Evolutionary conservation across 2,888 invertebrate genomes (phyloP).

Genomic region (Acleris sparsana): DNA sequence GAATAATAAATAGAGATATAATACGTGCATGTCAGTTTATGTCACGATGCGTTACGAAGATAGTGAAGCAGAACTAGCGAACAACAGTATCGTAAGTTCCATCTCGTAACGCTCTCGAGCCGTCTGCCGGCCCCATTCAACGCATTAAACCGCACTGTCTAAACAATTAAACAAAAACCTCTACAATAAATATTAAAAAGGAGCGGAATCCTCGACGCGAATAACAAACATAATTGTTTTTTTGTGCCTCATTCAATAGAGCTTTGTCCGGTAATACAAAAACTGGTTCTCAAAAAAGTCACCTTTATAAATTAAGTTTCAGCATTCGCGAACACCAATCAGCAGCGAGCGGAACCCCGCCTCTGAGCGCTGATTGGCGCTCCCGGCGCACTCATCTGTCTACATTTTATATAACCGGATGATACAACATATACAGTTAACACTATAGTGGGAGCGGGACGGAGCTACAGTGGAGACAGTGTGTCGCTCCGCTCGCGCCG

Average conservation of each 20-base stretch:
- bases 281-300: constrained; percentile 80
- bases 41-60: constrained; percentile 32
- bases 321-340: constrained; percentile 68
- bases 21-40: constrained; percentile 10
- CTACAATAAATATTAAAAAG: constrained; percentile 64
- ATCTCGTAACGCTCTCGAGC: constrained; percentile 49
- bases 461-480: constrained; percentile 69
- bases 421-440: constrained; percentile 84
- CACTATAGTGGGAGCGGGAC: constrained; percentile 70
- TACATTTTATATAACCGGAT: constrained; percentile 82
- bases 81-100: constrained; percentile 54
- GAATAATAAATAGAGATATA: constrained; percentile 24
- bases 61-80: constrained; percentile 18
- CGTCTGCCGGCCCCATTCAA: constrained; percentile 19
- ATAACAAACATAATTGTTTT: constrained; percentile 82
- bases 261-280: constrained; percentile 72
- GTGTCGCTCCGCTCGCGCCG: constrained; percentile 70
- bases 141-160: constrained; percentile 51
- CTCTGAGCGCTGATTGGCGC: constrained; percentile 59
- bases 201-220: constrained; percentile 68
- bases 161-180: constrained; percentile 64
- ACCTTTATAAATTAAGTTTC: constrained; percentile 83
- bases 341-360: constrained; percentile 62
- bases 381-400: constrained; percentile 65
- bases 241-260: constrained; percentile 76